These are phyloP conservation scores for Zoanthus solanderi DNA, from an alignment of 92 coral and sea anemone genomes.

Conservation along the genomic window DNA sequence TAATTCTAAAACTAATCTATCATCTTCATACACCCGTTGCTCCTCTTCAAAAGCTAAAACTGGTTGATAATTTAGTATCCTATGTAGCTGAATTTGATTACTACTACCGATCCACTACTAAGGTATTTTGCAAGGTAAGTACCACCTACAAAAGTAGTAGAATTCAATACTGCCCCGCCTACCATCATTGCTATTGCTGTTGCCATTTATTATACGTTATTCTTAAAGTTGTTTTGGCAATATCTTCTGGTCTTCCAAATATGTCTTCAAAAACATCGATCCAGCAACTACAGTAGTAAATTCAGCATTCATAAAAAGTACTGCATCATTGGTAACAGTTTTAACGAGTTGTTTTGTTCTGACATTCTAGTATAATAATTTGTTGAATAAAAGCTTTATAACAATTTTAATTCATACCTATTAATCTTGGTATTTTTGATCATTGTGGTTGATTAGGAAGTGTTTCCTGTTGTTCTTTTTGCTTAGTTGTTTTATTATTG, in stretches of 20 bases:
- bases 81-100: too few species aligned
- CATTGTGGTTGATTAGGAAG: too few species aligned
- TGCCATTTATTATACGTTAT: not conserved
- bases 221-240: not conserved
- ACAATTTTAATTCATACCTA: too few species aligned
- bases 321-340: conserved; percentile 3
- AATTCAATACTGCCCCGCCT: not conserved
- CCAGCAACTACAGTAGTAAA: conserved; percentile 41
- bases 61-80: too few species aligned
- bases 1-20: too few species aligned
- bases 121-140: not conserved
- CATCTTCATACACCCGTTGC: too few species aligned
- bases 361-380: not conserved
- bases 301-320: conserved; percentile 21
- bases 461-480: too few species aligned
- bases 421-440: too few species aligned
- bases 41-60: too few species aligned
- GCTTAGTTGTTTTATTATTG: too few species aligned
- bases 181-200: not conserved
- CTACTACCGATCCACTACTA: not conserved
- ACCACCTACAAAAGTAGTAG: not conserved
- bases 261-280: conserved; percentile 37
- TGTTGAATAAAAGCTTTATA: too few species aligned
- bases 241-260: conserved; percentile 29
- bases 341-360: conserved; percentile 12